Conservation (phyloP, 2,113 vertebrate species). For the Pantherophis guttatus region DNA sequence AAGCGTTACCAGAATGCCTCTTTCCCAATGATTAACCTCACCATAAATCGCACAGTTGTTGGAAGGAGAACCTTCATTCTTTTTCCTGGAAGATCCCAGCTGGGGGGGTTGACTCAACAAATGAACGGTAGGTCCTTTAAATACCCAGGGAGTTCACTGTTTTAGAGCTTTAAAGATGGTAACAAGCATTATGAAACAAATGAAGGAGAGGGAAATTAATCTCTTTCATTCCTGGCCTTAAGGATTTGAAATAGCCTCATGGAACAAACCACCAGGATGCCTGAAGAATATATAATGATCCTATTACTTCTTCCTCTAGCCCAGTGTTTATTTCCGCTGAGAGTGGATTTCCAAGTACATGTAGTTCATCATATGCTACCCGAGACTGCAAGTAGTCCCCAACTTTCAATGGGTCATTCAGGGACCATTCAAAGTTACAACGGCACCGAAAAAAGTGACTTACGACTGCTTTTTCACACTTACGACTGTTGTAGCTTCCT, state of each 20-base stretch:
- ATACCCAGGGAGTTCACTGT: not conserved
- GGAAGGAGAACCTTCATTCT: not conserved
- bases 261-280: not conserved
- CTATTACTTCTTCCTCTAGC: not conserved
- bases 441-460: no score
- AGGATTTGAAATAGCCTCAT: not conserved
- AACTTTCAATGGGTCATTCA: no score
- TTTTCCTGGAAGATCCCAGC: not conserved
- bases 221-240: not conserved
- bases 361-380: not conserved
- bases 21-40: not conserved
- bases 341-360: not conserved
- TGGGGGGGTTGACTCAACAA: not conserved
- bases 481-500: no score
- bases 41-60: not conserved
- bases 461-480: no score
- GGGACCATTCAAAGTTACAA: no score
- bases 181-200: not conserved
- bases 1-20: not conserved
- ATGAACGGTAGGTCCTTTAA: not conserved
- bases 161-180: not conserved
- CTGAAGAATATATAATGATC: not conserved
- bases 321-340: not conserved
- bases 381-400: not conserved
- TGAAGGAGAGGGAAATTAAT: not conserved